Base-by-base conservation (phyloP, 1,140 invertebrate species). In the Ceratitis capitata region DNA sequence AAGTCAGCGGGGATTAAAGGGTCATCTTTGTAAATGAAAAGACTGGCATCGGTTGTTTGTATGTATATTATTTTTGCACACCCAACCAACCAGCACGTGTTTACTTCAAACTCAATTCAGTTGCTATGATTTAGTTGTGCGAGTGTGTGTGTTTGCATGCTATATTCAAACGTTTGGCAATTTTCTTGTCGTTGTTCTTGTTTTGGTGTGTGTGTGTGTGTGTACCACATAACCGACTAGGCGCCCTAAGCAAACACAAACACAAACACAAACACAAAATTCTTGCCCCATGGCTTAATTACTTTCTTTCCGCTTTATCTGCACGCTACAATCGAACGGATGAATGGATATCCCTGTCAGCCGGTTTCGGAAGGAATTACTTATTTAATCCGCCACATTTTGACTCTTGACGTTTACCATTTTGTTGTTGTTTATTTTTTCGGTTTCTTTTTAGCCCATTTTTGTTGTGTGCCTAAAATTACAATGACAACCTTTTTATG, bases 261-360 rank as follows among this genome's bases (percentile, higher is more conserved):
- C 39, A 26, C 39, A 78, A 78, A 78, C 69, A 78, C 69, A 78
- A 78, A 45, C 39, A 26, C n/a, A n/a, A n/a, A 47, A 26, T 45
- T 45, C 39, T 45, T 42, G 39, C 39, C 19, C 10, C 32, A 78
- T 45, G n/a, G 69, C 69, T 78, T 78, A 78, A 78, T 78, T 78
- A 78, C 69, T 78, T 45, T 78, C 39, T 78, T 78, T 78, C 42
- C 69, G 39, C 69, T 78, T 78, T 78, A 78, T 78, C 69, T 78
- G 39, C 19, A 10, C 69, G 35, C 39, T 42, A 10, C 69, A 78
- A 78, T 78, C 69, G 32, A 26, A 78, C 45, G 19, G n/a, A 19
- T 23, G 32, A 26, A 78, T 78, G 19, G n/a, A 19, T 23, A 78
- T 78, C 35, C 19, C 69, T 26, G 42, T 78, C 69, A 78, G 69